phyloP scores from a whole-genome alignment of 2,113 vertebrate genomes.

The Rhea pennata region DNA sequence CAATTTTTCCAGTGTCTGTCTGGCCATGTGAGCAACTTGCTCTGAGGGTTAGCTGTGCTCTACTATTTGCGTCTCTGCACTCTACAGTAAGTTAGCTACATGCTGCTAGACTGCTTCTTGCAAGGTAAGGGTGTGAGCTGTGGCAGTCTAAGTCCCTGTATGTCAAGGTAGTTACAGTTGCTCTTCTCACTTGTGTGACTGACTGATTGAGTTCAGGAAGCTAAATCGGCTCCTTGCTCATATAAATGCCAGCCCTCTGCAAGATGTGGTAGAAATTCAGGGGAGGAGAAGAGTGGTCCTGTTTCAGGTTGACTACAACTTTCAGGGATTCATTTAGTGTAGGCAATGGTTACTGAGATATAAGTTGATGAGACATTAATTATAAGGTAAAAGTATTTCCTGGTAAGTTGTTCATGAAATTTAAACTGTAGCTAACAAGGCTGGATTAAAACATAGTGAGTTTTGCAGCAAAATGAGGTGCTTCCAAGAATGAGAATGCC shows the following conservation, averaged over 20 bases:
- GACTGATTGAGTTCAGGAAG: background rate
- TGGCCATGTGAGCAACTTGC: background rate
- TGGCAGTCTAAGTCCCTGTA: background rate
- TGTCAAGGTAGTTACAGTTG: background rate
- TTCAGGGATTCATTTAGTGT: background rate
- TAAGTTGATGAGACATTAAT: background rate
- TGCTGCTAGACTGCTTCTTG: background rate
- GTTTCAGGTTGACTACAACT: background rate
- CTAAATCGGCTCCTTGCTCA: background rate
- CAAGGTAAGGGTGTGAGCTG: background rate
- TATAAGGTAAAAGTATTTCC: background rate
- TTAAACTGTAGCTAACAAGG: background rate
- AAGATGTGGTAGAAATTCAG: background rate
- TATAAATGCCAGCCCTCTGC: background rate
- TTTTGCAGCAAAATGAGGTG: background rate
- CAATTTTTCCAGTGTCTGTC: background rate
- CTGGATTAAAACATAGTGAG: background rate
- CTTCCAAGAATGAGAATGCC: background rate
- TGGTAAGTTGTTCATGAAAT: background rate
- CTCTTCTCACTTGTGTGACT: background rate
- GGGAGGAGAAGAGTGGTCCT: background rate
- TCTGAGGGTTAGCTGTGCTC: fast-evolving
- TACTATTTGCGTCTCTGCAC: background rate
- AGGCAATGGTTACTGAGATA: background rate
- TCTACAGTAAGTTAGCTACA: background rate